phyloP scores from a whole-genome alignment of 2,113 vertebrate species.

The Corydoras maculifer region DNA sequence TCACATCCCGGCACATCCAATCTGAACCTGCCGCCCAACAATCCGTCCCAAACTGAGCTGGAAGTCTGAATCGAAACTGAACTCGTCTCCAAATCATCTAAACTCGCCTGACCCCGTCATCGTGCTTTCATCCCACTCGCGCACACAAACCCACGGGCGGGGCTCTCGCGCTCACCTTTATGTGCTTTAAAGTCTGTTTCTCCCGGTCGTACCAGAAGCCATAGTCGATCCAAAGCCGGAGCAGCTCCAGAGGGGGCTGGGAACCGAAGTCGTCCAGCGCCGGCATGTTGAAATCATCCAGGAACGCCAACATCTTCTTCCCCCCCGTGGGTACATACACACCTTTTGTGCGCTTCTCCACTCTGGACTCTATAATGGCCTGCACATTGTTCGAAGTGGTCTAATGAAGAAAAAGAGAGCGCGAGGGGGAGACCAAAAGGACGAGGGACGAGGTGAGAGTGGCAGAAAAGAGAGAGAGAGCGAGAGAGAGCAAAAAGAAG shows the following conservation, averaged over 20 bases:
- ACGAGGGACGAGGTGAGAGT: conserved; percentile 4
- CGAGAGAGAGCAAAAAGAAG: not conserved
- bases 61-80: not conserved
- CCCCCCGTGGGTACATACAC: conserved; percentile 75
- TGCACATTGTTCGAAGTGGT: conserved; percentile 79
- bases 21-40: not conserved
- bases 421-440: conserved; percentile 11
- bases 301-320: conserved; percentile 76
- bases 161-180: conserved; percentile 68
- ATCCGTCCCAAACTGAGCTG: not conserved
- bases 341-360: conserved; percentile 80
- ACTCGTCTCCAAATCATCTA: too few species aligned
- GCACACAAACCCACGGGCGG: not conserved
- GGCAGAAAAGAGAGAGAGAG: not conserved
- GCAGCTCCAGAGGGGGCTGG: conserved; percentile 80
- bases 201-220: conserved; percentile 83
- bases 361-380: conserved; percentile 74
- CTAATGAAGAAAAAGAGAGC: conserved; percentile 46
- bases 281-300: conserved; percentile 88
- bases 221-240: conserved; percentile 82
- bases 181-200: conserved; percentile 73
- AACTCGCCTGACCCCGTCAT: not conserved
- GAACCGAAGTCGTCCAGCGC: conserved; percentile 77
- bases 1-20: not conserved
- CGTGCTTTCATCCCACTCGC: not conserved